Evolutionary conservation across 1,140 invertebrate species (phyloP).

Genomic region (Drosophila subpulchrella): DNA sequence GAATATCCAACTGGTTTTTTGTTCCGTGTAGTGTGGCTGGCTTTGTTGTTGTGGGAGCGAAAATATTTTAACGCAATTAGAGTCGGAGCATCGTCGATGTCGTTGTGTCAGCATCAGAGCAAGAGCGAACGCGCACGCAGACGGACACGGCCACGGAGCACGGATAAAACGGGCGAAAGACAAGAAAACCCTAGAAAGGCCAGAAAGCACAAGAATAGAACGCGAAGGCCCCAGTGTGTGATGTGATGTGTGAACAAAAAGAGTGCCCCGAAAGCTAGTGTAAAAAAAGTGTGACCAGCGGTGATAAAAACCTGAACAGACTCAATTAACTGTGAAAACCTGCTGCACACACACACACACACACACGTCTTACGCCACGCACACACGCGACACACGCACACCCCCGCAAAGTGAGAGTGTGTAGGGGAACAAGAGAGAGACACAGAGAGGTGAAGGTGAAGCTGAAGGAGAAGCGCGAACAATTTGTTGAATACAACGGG

Average conservation of each 20-base stretch:
- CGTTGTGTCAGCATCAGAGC: constrained; percentile 59
- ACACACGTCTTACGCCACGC: background rate
- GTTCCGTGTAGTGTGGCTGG: constrained; percentile 9
- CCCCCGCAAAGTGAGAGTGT: constrained; percentile 23
- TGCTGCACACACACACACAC: constrained; percentile 45
- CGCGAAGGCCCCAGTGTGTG: constrained; percentile 23
- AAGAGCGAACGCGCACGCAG: constrained; percentile 78
- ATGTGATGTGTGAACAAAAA: constrained; percentile 46
- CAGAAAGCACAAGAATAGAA: constrained; percentile 21
- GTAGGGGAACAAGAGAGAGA: constrained; percentile 18
- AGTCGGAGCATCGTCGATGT: constrained; percentile 56
- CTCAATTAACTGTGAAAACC: constrained; percentile 74
- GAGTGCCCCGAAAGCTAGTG: constrained; percentile 23
- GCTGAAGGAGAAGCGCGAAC: constrained; percentile 67
- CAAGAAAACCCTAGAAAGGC: constrained; percentile 16
- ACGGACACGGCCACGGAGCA: constrained; percentile 68
- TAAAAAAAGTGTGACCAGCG: constrained; percentile 40
- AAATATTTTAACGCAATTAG: constrained; percentile 82
- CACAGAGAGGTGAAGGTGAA: constrained; percentile 45
- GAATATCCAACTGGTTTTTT: background rate
- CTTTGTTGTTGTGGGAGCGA: constrained; percentile 72
- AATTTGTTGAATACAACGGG: constrained; percentile 75
- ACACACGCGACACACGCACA: constrained; percentile 25
- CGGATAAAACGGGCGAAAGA: constrained; percentile 61
- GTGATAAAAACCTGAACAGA: constrained; percentile 30